These are phyloP conservation scores for Aelia acuminata DNA, from an alignment of 2,888 invertebrate species.

Conservation along the genomic window DNA sequence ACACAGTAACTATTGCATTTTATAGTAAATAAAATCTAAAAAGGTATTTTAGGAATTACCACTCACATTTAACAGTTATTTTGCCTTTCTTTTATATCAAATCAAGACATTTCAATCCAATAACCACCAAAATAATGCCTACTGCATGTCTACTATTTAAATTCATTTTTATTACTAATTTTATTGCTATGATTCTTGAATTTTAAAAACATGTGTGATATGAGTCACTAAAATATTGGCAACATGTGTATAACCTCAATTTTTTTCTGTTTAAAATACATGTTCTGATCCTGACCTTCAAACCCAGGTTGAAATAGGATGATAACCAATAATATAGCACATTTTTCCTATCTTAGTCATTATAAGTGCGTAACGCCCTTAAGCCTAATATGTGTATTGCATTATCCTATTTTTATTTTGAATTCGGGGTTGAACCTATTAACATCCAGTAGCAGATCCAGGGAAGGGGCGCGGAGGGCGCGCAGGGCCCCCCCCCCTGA, in stretches of 20 bases:
- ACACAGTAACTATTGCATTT: too few relatives aligned
- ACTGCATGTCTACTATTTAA: neutral
- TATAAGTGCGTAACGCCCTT: too few relatives aligned
- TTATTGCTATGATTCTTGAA: neutral
- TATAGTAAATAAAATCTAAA: neutral
- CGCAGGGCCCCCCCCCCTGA: too few relatives aligned
- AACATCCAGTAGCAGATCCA: too few relatives aligned
- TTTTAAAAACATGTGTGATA: neutral
- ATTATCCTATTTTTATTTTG: too few relatives aligned
- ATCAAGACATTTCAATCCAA: slow-evolving; percentile 1
- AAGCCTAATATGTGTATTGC: too few relatives aligned
- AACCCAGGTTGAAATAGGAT: neutral
- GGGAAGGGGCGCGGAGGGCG: too few relatives aligned
- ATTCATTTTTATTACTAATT: neutral
- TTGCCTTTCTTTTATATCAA: neutral
- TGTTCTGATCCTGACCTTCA: neutral
- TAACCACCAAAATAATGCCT: neutral
- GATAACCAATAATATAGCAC: neutral
- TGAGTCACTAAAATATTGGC: neutral
- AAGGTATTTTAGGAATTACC: neutral
- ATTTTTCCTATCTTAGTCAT: too few relatives aligned
- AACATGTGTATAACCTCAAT: neutral
- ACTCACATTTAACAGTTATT: neutral
- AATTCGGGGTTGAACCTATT: too few relatives aligned
- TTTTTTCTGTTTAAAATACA: too few relatives aligned